Evolutionary conservation across 2,888 invertebrate species (phyloP), one percentile per base, ranked within the genome.

Genomic region (Ceratothoa steindachneri): DNA sequence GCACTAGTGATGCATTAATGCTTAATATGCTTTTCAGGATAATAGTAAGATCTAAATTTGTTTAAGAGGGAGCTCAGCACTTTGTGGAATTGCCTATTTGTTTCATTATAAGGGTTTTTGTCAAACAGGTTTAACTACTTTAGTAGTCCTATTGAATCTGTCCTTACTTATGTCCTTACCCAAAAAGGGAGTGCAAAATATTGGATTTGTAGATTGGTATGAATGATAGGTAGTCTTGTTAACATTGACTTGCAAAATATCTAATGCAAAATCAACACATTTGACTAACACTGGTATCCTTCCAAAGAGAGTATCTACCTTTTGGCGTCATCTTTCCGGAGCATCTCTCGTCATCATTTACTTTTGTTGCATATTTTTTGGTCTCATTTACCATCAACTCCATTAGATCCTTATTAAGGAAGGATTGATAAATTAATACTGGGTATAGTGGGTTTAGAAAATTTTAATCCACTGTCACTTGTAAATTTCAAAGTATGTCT

Each of bases 1-100:
- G 29, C 19, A 75, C 67, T 27, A 72, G 68, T n/a, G 72, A 75
- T 30, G 72, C 72, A 66, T 75, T 72, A 64, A 69, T 51, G 29
- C 52, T 64, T n/a, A 28, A 75, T 73, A 29, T 68, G 22, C 41
- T 69, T 41, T 30, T 72, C 9, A 27, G 75, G 60, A 28, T 29
- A n/a, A 65, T 73, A 75, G 30, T 29, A 27, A 30, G 69, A 69
- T 75, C 30, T 41, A 30, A 69, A 69, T 75, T 69, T 75, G 28
- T 72, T 12, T 60, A 30, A 71, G 27, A 72, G 67, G 30, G 30
- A 22, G 41, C n/a, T 30, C 9, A 67, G 22, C 15, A 31, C 66
- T 22, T 27, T 30, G 7, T 55, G 55, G 19, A 55, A 55, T 22
- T 55, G 7, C 7, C 7, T 5, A 55, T 7, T 55, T 51, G 52